Conservation (phyloP, 2,888 invertebrate species). For the Pseudococcus longispinus region DNA sequence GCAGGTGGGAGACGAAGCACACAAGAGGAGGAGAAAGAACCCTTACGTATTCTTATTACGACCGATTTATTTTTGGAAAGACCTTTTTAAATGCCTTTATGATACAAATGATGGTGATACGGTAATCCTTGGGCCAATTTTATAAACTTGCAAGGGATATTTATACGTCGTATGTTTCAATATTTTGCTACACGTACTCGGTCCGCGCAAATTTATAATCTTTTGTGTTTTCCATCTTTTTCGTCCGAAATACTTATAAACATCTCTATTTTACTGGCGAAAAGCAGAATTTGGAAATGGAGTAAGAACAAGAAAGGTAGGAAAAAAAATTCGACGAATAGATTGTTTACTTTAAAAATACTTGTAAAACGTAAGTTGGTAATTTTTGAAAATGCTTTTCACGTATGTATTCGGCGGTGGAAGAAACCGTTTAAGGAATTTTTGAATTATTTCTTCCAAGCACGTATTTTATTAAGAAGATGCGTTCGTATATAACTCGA, state of each 20-base stretch:
- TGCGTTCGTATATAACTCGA: constrained; percentile 47
- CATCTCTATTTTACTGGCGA: neutral
- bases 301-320: neutral
- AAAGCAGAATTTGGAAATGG: neutral
- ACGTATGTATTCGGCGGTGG: constrained; percentile 37
- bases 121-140: neutral
- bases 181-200: neutral
- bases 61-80: constrained; percentile 21
- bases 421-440: constrained; percentile 41
- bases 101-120: constrained; percentile 1
- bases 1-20: neutral
- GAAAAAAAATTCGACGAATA: constrained; percentile 7
- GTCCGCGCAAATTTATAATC: neutral
- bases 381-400: constrained; percentile 43
- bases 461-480: constrained; percentile 51
- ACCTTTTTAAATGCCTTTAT: neutral
- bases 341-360: constrained; percentile 37
- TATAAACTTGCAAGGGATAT: neutral
- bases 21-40: neutral
- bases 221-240: neutral
- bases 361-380: constrained; percentile 29
- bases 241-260: neutral
- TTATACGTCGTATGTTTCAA: neutral
- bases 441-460: constrained; percentile 47
- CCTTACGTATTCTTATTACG: neutral